Evolutionary conservation across 2,888 invertebrate species (phyloP), one percentile per base, ranked within the genome.

Genomic region (Cryptus armator): DNA sequence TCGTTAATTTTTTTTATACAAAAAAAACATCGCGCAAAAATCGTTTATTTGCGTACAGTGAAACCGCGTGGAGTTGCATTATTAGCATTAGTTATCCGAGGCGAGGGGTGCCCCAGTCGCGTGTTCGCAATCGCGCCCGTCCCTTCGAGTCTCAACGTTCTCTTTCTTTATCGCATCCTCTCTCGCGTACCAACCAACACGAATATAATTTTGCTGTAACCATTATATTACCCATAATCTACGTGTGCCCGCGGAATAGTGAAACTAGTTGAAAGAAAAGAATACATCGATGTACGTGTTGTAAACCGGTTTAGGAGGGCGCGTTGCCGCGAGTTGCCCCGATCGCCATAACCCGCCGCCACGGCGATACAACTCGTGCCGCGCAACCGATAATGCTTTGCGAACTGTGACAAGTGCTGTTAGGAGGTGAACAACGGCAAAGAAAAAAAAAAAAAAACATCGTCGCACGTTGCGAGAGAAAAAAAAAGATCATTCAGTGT

Each of bases 341-440:
- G 37, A 78, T 72, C 70, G 64, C 64, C 80, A 74, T 70, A 67
- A 48, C 16, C 70, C 10, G 59, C 59, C 9, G 74, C 16, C 29
- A 32, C 66, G 14, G 53, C 24, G 67, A 32, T n/a, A 67, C 19
- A 24, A 46, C 56, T 29, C n/a, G 43, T 79, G 81, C 82, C 81
- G 87, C 86, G 88, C 66, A 46, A 72, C 70, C 70, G 51, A 88
- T 87, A 89, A 90, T 90, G 87, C 85, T 88, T 84, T 87, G 6
- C 37, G 85, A 90, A 87, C 86, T 84, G 90, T 89, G 89, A 88
- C 89, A 91, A 90, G 89, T 89, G 89, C 81, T 53, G 32, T 53
- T 76, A 51, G 53, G 71, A 74, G 81, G 29, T 37, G 37, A 48
- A 24, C 48, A 44, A 48, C 37, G 77, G 83, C 75, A 53, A 51